phyloP scores from a whole-genome alignment of 2,888 invertebrate species.

The Gymnocheta viridis region DNA sequence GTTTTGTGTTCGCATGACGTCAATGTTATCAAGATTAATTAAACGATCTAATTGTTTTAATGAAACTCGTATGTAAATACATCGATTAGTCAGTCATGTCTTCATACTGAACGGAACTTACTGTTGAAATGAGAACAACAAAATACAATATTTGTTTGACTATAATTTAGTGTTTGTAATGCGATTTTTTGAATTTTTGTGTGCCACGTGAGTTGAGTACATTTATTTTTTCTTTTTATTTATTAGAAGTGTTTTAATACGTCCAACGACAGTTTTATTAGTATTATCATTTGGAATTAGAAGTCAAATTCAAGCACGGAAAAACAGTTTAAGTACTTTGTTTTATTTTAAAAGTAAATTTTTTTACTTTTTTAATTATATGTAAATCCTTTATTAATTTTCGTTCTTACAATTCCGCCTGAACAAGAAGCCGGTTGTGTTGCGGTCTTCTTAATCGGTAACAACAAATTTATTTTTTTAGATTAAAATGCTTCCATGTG shows the following conservation, averaged over 20 bases:
- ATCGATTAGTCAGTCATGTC: background rate
- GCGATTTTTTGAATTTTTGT: background rate
- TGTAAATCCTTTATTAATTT: too few species aligned
- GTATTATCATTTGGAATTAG: background rate
- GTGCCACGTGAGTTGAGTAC: background rate
- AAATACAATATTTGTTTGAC: background rate
- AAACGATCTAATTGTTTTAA: too few species aligned
- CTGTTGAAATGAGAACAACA: too few species aligned
- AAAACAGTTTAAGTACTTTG: background rate
- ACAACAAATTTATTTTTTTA: too few species aligned
- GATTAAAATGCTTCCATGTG: too few species aligned
- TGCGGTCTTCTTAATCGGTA: too few species aligned
- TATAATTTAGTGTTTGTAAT: background rate
- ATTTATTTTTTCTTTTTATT: background rate
- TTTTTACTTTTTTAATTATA: too few species aligned
- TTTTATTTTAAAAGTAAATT: background rate
- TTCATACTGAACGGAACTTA: background rate
- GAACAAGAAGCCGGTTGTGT: too few species aligned
- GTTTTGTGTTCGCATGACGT: background rate
- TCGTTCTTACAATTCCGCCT: too few species aligned
- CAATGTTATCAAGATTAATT: too few species aligned
- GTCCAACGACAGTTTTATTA: background rate
- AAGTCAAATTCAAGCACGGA: background rate
- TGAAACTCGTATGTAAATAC: background rate
- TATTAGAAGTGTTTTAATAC: background rate